Conservation (phyloP, 1,140 invertebrate genomes). For the Bombus terrestris region DNA sequence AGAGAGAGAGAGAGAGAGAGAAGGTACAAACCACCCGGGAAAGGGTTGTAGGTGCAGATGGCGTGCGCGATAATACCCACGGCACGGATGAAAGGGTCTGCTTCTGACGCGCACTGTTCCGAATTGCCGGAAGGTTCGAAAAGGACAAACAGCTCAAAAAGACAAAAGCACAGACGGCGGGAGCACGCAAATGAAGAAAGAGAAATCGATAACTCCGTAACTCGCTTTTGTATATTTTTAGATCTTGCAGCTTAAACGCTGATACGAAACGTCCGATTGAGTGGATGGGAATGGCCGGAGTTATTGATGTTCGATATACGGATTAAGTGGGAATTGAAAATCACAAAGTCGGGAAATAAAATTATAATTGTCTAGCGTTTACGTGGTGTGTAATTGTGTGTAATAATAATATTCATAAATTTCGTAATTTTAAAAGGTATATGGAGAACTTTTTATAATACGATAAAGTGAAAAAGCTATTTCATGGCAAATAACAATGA, state of each 20-base stretch:
- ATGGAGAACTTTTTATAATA: no score
- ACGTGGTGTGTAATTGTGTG: background rate
- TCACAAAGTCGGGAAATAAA: background rate
- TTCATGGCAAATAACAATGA: background rate
- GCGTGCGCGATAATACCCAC: constrained; percentile 53
- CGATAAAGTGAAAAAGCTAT: background rate
- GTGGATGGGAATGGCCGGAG: background rate
- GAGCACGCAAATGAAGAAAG: constrained; percentile 50
- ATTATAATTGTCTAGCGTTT: background rate
- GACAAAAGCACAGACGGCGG: constrained; percentile 34
- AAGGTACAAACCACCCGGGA: constrained; percentile 15
- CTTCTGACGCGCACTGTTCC: constrained; percentile 55
- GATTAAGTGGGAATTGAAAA: background rate
- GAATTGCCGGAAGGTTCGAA: constrained; percentile 58
- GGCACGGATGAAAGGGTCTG: constrained; percentile 57
- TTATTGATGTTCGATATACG: background rate
- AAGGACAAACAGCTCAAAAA: constrained; percentile 54
- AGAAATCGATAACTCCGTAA: constrained; percentile 44
- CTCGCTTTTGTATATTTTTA: constrained; percentile 26
- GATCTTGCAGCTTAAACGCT: background rate
- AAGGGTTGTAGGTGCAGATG: constrained; percentile 54
- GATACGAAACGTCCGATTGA: background rate
- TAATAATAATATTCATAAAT: no score
- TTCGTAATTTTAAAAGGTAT: no score
- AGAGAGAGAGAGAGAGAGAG: no score